phyloP scores from a whole-genome alignment of 2,113 vertebrate species.

The Sprattus sprattus region DNA sequence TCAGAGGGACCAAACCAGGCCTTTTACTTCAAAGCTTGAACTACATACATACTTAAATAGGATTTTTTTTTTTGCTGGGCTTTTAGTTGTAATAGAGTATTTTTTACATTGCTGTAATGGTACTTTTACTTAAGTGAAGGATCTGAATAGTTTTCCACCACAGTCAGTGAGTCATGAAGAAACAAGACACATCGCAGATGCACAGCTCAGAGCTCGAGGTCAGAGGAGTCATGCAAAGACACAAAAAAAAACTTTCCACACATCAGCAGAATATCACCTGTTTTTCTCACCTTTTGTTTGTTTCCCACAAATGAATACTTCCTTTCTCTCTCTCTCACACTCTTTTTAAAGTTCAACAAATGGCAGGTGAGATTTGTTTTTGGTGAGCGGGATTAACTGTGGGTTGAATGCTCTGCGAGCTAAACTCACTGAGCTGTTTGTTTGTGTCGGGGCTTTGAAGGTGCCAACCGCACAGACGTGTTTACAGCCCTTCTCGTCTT shows the following conservation, averaged over 20 bases:
- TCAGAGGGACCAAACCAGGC: no score
- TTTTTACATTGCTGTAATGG: no score
- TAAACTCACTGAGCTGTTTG: conserved; percentile 8
- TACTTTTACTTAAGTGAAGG: no score
- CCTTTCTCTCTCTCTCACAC: background rate
- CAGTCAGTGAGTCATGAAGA: background rate
- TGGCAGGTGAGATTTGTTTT: background rate
- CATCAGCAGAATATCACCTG: background rate
- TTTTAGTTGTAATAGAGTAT: no score
- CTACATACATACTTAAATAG: no score
- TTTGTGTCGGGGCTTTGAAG: background rate
- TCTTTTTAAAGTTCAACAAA: background rate
- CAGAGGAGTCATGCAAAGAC: background rate
- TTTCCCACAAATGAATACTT: background rate
- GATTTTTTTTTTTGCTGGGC: no score
- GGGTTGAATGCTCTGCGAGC: conserved; percentile 26
- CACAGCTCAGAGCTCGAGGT: background rate
- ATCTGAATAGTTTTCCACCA: no score
- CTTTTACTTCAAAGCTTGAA: no score
- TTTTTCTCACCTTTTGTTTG: background rate
- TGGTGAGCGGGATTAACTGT: background rate
- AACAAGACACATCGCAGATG: background rate
- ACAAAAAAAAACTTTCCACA: background rate
- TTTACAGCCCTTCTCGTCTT: background rate
- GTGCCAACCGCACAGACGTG: background rate